These are phyloP conservation scores for Ceratosolen fusciceps DNA, from an alignment of 1,140 invertebrate species.

Conservation along the genomic window DNA sequence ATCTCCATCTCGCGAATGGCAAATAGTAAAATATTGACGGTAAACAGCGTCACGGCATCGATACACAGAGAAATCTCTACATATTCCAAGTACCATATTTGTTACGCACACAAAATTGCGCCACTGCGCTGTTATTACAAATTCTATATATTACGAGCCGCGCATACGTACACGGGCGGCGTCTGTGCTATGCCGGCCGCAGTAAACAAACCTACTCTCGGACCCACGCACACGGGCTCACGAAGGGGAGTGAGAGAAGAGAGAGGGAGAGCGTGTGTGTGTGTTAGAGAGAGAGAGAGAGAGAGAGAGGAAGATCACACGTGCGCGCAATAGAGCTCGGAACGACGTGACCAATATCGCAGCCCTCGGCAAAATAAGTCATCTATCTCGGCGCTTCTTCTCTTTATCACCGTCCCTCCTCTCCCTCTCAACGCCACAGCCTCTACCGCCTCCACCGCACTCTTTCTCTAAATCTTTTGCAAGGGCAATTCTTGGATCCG, in stretches of 20 bases:
- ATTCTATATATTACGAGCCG: conserved; percentile 30
- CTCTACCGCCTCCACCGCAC: neutral
- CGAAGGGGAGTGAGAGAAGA: no score
- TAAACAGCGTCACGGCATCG: conserved; percentile 36
- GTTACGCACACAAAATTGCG: conserved; percentile 39
- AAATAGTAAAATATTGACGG: conserved; percentile 35
- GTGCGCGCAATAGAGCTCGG: conserved; percentile 10
- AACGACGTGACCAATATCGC: neutral
- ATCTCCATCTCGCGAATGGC: conserved; percentile 13
- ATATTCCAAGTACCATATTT: conserved; percentile 1
- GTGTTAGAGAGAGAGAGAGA: no score
- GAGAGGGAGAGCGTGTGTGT: no score
- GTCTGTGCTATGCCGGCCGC: no score
- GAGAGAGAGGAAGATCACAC: no score
- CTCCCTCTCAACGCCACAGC: conserved; percentile 30
- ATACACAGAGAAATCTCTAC: conserved; percentile 8
- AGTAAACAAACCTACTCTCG: neutral
- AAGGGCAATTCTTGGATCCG: conserved; percentile 1
- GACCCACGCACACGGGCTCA: no score
- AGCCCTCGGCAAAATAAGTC: conserved; percentile 46
- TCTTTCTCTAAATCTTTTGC: conserved; percentile 44
- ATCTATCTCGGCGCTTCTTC: conserved; percentile 45
- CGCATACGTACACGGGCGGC: conserved; percentile 27
- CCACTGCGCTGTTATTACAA: conserved; percentile 32
- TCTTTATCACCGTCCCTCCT: conserved; percentile 44